Conservation (phyloP, 2,888 invertebrate genomes). For the Rhorus exstirpatorius region DNA sequence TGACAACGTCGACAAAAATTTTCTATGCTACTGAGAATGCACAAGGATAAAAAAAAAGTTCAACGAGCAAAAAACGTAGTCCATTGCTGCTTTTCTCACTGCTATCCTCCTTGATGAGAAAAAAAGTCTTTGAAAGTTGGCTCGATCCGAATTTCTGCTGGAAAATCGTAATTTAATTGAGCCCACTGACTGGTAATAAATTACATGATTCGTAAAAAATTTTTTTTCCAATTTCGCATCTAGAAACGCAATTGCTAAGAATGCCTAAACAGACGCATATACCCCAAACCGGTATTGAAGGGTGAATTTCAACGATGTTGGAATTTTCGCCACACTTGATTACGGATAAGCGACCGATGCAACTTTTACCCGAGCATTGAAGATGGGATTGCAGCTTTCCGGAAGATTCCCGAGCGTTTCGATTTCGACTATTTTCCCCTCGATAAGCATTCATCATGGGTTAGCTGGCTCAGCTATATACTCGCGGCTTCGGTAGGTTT, state of each 20-base stretch:
- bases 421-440: conserved; percentile 63
- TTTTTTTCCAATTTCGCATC: not conserved
- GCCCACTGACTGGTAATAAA: too few relatives aligned
- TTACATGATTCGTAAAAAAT: too few relatives aligned
- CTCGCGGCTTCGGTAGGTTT: conserved; percentile 23
- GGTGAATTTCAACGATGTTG: not conserved
- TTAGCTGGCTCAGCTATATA: conserved; percentile 58
- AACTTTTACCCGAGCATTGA: conserved; percentile 26
- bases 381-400: conserved; percentile 49
- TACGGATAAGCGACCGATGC: conserved; percentile 56
- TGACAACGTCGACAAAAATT: conserved; percentile 46
- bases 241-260: not conserved
- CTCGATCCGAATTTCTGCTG: conserved; percentile 12
- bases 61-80: conserved; percentile 29
- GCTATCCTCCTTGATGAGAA: conserved; percentile 13
- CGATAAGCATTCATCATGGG: conserved; percentile 66
- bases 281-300: not conserved
- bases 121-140: conserved; percentile 18
- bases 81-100: conserved; percentile 23
- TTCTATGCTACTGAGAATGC: conserved; percentile 45
- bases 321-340: conserved; percentile 37
- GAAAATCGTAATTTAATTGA: too few relatives aligned
- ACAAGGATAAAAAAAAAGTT: conserved; percentile 40
- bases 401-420: conserved; percentile 51
- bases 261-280: not conserved